These are phyloP conservation scores for Cryptomyrus ogoouensis DNA, from an alignment of 2,113 vertebrate species.

Conservation along the genomic window DNA sequence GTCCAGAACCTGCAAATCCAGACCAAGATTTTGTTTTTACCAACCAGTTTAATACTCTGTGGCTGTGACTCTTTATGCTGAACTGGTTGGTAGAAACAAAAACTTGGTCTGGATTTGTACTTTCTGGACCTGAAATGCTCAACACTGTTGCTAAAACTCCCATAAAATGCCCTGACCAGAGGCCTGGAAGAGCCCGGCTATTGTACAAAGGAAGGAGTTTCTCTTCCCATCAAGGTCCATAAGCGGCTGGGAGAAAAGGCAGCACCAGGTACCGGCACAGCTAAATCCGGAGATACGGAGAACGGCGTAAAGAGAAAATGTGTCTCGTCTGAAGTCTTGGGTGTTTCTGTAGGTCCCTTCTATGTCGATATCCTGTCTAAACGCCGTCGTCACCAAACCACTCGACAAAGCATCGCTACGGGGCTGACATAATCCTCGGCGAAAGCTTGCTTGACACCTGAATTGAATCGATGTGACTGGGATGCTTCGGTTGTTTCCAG, in stretches of 20 bases:
- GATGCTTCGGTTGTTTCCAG: background rate
- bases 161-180: background rate
- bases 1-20: too few species aligned
- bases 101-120: too few species aligned
- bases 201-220: background rate
- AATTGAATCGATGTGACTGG: constrained; percentile 4
- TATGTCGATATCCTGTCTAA: background rate
- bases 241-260: background rate
- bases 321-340: background rate
- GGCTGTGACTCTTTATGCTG: too few species aligned
- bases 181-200: background rate
- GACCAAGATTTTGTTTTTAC: too few species aligned
- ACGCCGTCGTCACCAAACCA: background rate
- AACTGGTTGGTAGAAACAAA: too few species aligned
- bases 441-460: background rate
- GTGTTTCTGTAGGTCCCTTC: background rate
- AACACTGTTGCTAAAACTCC: background rate
- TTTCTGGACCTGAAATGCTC: too few species aligned
- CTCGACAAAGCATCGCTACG: background rate
- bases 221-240: background rate
- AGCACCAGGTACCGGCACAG: background rate
- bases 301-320: background rate
- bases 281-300: background rate
- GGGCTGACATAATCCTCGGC: background rate
- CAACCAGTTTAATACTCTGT: too few species aligned